These are phyloP conservation scores for Lepidonotus clava DNA, from an alignment of 2,888 invertebrate genomes.

Conservation along the genomic window DNA sequence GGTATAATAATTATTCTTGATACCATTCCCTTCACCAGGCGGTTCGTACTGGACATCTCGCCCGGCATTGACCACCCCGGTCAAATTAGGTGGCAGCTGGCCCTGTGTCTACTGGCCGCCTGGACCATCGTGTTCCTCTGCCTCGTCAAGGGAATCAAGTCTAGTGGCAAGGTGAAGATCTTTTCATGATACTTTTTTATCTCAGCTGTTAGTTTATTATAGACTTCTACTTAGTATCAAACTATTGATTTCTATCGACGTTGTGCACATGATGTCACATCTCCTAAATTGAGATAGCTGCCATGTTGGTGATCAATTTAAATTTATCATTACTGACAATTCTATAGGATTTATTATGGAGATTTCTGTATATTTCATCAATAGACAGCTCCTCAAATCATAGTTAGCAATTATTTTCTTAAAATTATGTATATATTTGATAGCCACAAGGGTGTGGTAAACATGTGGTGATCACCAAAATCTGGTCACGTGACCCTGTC, in stretches of 20 bases:
- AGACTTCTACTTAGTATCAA: background rate
- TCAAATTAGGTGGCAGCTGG: constrained; percentile 17
- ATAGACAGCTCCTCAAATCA: too few species aligned
- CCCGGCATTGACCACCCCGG: constrained; percentile 32
- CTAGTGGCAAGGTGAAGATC: constrained; percentile 16
- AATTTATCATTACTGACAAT: constrained; percentile 79
- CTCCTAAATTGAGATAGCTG: background rate
- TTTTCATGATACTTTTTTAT: background rate
- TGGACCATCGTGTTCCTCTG: constrained; percentile 38
- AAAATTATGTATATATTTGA: too few species aligned
- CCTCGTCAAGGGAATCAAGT: constrained; percentile 47
- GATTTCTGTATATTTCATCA: too few species aligned
- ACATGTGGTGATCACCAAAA: too few species aligned
- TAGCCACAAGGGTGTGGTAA: too few species aligned
- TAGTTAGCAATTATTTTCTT: too few species aligned
- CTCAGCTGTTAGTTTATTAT: background rate
- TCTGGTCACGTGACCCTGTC: too few species aligned
- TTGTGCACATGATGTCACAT: background rate
- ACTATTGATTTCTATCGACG: background rate
- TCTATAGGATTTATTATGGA: too few species aligned
- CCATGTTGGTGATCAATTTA: background rate
- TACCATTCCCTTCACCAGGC: background rate
- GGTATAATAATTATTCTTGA: too few species aligned
- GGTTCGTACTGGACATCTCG: constrained; percentile 4
- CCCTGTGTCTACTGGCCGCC: constrained; percentile 5